These are phyloP conservation scores for Leptodactylus fallax DNA, from an alignment of 2,797 vertebrate genomes.

Conservation along the genomic window DNA sequence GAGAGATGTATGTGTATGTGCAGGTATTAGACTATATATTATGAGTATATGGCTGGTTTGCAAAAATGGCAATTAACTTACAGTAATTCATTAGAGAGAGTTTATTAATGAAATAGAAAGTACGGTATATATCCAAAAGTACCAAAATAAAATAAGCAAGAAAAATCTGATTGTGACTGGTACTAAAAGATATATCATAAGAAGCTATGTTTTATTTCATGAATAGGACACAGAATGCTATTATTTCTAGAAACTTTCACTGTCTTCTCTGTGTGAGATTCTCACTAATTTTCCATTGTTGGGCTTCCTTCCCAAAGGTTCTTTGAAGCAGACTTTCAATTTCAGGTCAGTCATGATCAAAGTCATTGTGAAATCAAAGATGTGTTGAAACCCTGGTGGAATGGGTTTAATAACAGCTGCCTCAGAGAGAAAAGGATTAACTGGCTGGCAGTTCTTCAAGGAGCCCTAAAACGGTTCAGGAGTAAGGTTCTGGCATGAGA, in stretches of 20 bases:
- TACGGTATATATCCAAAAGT: not conserved
- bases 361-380: constrained; percentile 59
- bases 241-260: constrained; percentile 18
- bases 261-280: not conserved
- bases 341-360: constrained; percentile 61
- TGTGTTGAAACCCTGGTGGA: constrained; percentile 33
- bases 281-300: constrained; percentile 45
- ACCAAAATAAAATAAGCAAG: not conserved
- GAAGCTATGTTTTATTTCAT: not conserved
- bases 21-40: not conserved
- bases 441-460: constrained; percentile 55
- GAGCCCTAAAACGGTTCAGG: constrained; percentile 38
- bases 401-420: constrained; percentile 52
- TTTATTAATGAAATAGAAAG: not conserved
- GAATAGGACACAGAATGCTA: not conserved
- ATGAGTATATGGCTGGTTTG: not conserved
- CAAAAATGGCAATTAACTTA: not conserved
- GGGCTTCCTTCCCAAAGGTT: constrained; percentile 32
- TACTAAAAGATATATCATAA: too few relatives aligned
- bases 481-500: constrained; percentile 38
- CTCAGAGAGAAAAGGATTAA: constrained; percentile 50
- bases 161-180: not conserved
- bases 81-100: not conserved
- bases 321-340: constrained; percentile 60
- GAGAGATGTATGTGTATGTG: too few relatives aligned